These are phyloP conservation scores for Drepana falcataria DNA, from an alignment of 2,888 invertebrate genomes.

Conservation along the genomic window DNA sequence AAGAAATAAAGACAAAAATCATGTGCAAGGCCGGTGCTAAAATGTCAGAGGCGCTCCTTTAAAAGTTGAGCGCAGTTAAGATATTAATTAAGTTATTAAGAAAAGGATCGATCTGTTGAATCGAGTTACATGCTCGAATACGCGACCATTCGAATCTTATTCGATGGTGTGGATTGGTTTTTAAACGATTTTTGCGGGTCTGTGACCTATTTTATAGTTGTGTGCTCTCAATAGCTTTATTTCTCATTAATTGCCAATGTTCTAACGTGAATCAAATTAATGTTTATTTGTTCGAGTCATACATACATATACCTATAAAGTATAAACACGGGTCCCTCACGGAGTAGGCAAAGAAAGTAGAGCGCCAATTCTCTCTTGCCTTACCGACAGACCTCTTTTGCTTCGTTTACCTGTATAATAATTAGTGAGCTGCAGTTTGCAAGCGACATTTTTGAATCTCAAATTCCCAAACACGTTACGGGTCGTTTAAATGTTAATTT, in stretches of 20 bases:
- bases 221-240: no score
- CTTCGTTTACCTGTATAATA: no score
- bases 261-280: no score
- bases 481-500: background rate
- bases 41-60: conserved; percentile 13
- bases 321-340: no score
- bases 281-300: no score
- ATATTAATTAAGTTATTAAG: conserved; percentile 65
- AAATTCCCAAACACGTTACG: background rate
- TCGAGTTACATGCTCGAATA: conserved; percentile 61
- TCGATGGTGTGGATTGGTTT: conserved; percentile 9
- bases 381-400: no score
- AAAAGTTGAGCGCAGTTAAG: conserved; percentile 39
- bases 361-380: no score
- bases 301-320: no score
- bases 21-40: background rate
- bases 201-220: conserved; percentile 14
- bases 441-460: background rate
- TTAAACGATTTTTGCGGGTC: conserved; percentile 17
- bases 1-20: background rate
- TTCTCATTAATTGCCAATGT: no score
- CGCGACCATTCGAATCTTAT: conserved; percentile 26
- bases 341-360: no score
- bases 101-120: conserved; percentile 61
- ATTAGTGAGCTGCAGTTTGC: no score